Evolutionary conservation across 2,888 invertebrate genomes (phyloP).

Genomic region (Ecliptopera silaceata): DNA sequence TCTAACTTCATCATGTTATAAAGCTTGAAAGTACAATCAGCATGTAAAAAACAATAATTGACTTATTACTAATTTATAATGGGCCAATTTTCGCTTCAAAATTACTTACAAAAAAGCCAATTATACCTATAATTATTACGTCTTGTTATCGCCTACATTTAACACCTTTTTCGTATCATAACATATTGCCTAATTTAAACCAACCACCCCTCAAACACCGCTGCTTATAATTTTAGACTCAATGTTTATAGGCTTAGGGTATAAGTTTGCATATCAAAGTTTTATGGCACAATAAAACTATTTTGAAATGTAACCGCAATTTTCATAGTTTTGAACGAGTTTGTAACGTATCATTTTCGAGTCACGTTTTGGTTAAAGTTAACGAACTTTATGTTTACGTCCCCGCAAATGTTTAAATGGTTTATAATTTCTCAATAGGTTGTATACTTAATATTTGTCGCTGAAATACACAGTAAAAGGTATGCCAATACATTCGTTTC

Average conservation of each 20-base stretch:
- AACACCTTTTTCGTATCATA: slow-evolving; percentile 29
- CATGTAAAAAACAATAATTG: no score
- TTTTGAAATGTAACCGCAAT: slow-evolving; percentile 42
- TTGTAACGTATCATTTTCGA: slow-evolving; percentile 44
- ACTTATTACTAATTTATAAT: not conserved
- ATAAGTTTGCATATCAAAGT: slow-evolving; percentile 1
- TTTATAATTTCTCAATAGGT: slow-evolving; percentile 17
- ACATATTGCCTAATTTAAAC: slow-evolving; percentile 27
- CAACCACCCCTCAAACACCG: not conserved
- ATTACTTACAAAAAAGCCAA: slow-evolving; percentile 8
- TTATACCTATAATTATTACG: slow-evolving; percentile 19
- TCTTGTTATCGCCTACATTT: slow-evolving; percentile 32
- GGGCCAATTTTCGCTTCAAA: not conserved
- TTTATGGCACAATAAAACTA: slow-evolving; percentile 28
- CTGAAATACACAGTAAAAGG: no score
- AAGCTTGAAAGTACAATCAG: not conserved
- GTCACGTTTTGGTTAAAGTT: slow-evolving; percentile 49
- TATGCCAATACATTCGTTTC: no score
- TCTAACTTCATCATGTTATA: not conserved
- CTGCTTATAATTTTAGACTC: slow-evolving; percentile 6
- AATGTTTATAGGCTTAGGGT: not conserved
- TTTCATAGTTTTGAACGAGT: slow-evolving; percentile 47
- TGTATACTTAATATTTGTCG: no score
- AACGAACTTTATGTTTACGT: slow-evolving; percentile 34
- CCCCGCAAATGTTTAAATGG: slow-evolving; percentile 24